These are phyloP conservation scores for Diaprepes abbreviatus DNA, from an alignment of 2,888 invertebrate genomes.

Conservation along the genomic window DNA sequence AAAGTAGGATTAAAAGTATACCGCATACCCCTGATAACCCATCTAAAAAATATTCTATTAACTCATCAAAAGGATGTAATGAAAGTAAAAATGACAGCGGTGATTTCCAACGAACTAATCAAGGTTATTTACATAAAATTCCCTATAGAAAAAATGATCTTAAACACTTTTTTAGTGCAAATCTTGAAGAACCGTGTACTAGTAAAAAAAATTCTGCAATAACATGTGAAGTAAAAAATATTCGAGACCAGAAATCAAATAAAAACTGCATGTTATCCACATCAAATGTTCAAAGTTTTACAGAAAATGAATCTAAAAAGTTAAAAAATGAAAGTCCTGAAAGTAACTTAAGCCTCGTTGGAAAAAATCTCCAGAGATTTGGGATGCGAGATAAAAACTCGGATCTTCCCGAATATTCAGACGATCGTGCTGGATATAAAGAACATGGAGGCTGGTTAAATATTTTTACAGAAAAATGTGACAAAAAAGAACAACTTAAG, in stretches of 20 bases:
- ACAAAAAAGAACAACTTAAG: background rate
- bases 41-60: background rate
- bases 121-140: too few relatives aligned
- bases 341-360: background rate
- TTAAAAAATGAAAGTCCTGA: background rate
- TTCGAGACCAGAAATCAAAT: background rate
- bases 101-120: too few relatives aligned
- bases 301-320: background rate
- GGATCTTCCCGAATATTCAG: background rate
- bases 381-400: background rate
- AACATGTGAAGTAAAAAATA: too few relatives aligned
- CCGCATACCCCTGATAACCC: background rate
- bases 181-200: background rate
- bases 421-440: background rate
- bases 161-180: background rate
- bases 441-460: background rate
- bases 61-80: background rate
- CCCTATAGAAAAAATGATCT: background rate
- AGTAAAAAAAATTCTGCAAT: background rate
- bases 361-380: conserved; percentile 5
- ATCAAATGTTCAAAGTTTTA: background rate
- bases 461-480: background rate
- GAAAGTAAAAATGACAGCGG: background rate
- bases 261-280: background rate
- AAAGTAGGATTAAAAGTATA: background rate